These are phyloP conservation scores for Mallotus villosus DNA, from an alignment of 2,797 vertebrate genomes.

Conservation along the genomic window DNA sequence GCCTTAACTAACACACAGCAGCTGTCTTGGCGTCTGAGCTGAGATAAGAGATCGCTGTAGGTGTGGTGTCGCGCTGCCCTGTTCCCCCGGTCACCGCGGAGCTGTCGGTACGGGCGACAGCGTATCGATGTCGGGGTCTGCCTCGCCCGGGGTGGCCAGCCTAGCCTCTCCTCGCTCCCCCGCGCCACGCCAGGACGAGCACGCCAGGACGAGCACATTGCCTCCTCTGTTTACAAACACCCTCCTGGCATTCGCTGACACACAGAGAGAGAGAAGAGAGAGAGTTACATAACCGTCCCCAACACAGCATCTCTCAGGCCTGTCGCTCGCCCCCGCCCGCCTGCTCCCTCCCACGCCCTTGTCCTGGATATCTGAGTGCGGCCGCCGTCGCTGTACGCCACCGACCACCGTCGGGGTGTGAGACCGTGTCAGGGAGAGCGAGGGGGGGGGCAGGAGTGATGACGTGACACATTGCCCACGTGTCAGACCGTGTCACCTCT, in stretches of 20 bases:
- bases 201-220: slow-evolving; percentile 81
- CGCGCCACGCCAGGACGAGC: slow-evolving; percentile 73
- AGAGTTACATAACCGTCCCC: slow-evolving; percentile 71
- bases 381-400: slow-evolving; percentile 14
- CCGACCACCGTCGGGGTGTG: background rate
- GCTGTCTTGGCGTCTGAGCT: background rate
- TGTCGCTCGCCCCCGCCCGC: slow-evolving; percentile 17
- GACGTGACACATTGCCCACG: too few species aligned
- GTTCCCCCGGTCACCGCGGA: slow-evolving; percentile 27
- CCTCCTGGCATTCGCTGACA: slow-evolving; percentile 77
- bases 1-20: too few species aligned
- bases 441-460: slow-evolving; percentile 9
- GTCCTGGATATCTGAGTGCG: slow-evolving; percentile 49
- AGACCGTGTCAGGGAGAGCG: background rate
- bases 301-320: slow-evolving; percentile 61
- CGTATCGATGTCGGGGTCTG: slow-evolving; percentile 72
- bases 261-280: slow-evolving; percentile 40
- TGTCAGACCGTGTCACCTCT: too few species aligned
- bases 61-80: slow-evolving; percentile 53
- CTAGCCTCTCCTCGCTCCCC: slow-evolving; percentile 61
- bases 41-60: slow-evolving; percentile 45
- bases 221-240: slow-evolving; percentile 88
- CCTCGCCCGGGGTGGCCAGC: slow-evolving; percentile 65
- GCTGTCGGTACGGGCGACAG: slow-evolving; percentile 14
- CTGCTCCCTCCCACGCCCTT: slow-evolving; percentile 37